Evolutionary conservation across 2,797 vertebrate species (phyloP).

Genomic region (Tadarida brasiliensis): DNA sequence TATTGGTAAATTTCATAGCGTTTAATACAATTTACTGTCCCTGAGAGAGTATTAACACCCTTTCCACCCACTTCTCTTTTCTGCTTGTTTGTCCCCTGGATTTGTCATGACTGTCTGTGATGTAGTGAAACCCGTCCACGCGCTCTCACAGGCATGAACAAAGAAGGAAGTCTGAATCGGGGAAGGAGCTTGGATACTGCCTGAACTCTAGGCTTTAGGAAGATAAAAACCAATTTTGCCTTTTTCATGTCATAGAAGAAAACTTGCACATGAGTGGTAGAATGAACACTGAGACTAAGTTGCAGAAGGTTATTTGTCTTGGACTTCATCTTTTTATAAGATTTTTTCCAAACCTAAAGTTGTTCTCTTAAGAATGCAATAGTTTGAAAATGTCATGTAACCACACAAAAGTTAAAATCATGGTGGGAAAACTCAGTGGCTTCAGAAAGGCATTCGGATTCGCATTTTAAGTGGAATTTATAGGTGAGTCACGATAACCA

Average conservation of each 20-base stretch:
- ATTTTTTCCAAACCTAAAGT: not conserved
- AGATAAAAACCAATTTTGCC: not conserved
- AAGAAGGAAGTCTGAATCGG: not conserved
- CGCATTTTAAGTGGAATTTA: not conserved
- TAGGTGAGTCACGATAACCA: not conserved
- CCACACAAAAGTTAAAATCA: not conserved
- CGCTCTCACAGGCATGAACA: not conserved
- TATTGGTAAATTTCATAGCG: not conserved
- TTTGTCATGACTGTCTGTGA: not conserved
- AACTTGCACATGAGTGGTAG: not conserved
- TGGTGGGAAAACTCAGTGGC: not conserved
- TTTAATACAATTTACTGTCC: not conserved
- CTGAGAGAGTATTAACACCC: not conserved
- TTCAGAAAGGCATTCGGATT: not conserved
- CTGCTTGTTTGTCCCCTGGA: not conserved
- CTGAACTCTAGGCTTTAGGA: not conserved
- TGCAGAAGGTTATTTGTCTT: not conserved
- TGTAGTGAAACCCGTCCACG: not conserved
- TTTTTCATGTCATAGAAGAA: not conserved
- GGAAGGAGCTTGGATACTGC: not conserved
- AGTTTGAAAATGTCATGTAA: not conserved
- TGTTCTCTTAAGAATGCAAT: not conserved
- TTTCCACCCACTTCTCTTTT: not conserved
- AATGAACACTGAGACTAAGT: not conserved
- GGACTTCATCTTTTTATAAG: not conserved